phyloP scores from a whole-genome alignment of 2,797 vertebrate genomes.

The Pogoniulus pusillus region DNA sequence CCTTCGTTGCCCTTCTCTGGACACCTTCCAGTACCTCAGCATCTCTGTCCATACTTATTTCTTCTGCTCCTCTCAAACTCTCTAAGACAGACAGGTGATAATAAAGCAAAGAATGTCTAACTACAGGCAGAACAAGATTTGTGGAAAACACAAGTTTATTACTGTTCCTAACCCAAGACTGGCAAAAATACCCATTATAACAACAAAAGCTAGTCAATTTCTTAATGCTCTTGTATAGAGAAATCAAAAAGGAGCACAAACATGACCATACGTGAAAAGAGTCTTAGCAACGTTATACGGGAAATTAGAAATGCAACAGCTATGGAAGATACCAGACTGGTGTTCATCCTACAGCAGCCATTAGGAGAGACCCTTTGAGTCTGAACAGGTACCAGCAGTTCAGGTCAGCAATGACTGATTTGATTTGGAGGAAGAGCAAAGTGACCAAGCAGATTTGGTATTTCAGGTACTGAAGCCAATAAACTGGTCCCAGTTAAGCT shows the following conservation, averaged over 20 bases:
- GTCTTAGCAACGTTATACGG: background rate
- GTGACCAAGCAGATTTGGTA: rapidly evolving
- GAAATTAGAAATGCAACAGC: background rate
- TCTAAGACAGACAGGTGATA: no score
- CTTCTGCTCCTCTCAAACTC: background rate
- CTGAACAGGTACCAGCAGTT: background rate
- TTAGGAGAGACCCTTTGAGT: background rate
- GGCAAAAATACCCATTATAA: background rate
- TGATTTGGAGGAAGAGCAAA: background rate
- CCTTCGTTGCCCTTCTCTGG: no score
- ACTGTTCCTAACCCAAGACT: background rate
- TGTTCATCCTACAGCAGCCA: background rate
- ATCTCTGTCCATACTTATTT: background rate
- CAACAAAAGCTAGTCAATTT: background rate
- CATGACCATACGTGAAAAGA: background rate
- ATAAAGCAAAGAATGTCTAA: background rate
- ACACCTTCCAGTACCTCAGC: no score
- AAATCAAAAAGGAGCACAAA: background rate
- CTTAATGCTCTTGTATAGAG: background rate
- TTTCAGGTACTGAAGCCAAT: background rate
- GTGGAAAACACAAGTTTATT: background rate
- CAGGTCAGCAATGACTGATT: rapidly evolving
- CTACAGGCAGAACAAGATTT: background rate
- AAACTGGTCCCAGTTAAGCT: no score
- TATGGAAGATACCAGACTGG: background rate